Base-by-base conservation (phyloP, 2,888 invertebrate genomes). In the Mongoloraphidia duomilia region DNA sequence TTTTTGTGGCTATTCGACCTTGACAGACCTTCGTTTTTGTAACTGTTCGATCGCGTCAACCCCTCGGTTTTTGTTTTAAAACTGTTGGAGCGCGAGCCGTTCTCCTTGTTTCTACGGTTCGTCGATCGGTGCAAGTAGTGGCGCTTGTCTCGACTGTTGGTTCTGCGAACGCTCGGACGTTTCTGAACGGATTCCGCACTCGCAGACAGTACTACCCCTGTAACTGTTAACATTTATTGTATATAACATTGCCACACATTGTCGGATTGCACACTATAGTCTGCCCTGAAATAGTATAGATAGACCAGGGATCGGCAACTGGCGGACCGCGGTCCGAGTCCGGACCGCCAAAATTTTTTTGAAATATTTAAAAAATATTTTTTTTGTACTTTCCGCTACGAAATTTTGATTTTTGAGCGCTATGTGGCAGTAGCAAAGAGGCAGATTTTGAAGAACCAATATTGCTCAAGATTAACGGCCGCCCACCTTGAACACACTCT, bases 161-260 rank as follows among this genome's bases (percentile, higher is more conserved):
- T 68, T 54, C 77, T 66, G 49, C 79, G 73, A 49, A 75, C 65
- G 58, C 74, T 71, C 50, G 75, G 70, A 56, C 77, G 67, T 62
- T 76, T 77, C 58, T 76, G 75, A 54, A 77, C 71, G 44, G 77
- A 79, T 63, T 79, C 79, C 46, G 77, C 77, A 62, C 78, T 79
- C 49, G 76, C 69, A 56, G 76, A 77, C 59, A 78, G 64, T 61
- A 77, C 77, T 59, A 76, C 70, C 62, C 75, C 71, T 60, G 74
- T 74, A 64, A 74, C 74, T 73, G 6, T 26, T 26, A 26, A 26
- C 26, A 26, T 26, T 26, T 26, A 26, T 6, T 26, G 58, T 51
- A 60, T 59, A 46, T 35, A 47, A 52, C 37, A 38, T 2, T 17
- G 12, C 9, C 8, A 26, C 26, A 26, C 26, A 26, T 26, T 26